Conservation (phyloP, 2,113 vertebrate species). For the Alouatta palliata region DNA sequence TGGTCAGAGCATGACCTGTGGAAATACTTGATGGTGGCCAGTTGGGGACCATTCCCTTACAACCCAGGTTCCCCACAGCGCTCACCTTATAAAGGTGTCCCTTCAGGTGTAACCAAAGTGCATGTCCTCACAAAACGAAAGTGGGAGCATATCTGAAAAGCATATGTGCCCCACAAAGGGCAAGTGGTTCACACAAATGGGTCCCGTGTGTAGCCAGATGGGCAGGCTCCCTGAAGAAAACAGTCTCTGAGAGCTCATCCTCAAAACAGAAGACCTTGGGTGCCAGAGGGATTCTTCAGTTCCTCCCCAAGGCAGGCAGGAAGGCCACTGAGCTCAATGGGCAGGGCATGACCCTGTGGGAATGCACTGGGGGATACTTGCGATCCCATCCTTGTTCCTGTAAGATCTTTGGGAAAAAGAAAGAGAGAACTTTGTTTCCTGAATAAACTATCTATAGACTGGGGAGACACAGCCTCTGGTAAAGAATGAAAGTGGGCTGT, state of each 20-base stretch:
- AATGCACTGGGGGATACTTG: neutral
- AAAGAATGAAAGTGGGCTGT: neutral
- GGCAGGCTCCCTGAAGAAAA: neutral
- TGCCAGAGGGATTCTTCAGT: neutral
- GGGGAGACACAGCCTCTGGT: neutral
- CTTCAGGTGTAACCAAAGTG: neutral
- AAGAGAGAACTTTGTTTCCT: neutral
- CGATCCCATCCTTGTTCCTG: neutral
- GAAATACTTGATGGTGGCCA: neutral
- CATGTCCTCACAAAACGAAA: neutral
- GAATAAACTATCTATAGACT: neutral
- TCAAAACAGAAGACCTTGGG: neutral
- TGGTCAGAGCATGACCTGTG: neutral
- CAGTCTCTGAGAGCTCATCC: neutral
- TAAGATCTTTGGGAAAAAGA: neutral
- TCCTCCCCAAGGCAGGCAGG: neutral
- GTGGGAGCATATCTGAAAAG: neutral
- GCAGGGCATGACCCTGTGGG: too few relatives aligned
- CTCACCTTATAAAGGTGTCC: neutral
- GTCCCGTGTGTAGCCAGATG: neutral
- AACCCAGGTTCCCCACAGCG: neutral
- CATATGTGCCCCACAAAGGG: neutral
- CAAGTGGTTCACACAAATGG: too few relatives aligned
- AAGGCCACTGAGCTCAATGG: neutral
- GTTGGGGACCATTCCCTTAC: neutral